A percentile compares a stretch with the other conserved stretches of the same genome.
Evolutionary conservation across 2,113 vertebrate species (phyloP).

Genomic region (Pimephales promelas): DNA sequence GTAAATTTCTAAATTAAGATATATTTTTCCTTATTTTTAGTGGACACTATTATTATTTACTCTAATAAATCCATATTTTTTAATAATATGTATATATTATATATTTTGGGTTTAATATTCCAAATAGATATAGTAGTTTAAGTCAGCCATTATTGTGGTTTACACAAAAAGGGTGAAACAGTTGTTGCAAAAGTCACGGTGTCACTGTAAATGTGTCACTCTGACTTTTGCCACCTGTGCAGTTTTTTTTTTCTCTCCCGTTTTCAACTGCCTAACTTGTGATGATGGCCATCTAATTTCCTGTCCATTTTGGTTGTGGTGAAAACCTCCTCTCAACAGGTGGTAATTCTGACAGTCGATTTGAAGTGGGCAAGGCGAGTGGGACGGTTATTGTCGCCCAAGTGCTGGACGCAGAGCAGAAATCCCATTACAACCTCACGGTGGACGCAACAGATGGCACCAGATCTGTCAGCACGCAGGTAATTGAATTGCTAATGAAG

Average conservation of each 20-base stretch:
- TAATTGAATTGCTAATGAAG: conserved; percentile 76
- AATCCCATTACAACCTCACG: conserved; percentile 96
- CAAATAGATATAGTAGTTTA: background rate
- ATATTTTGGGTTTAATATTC: background rate
- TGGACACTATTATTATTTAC: background rate
- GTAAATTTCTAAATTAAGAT: background rate
- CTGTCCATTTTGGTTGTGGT: conserved; percentile 59
- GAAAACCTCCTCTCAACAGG: conserved; percentile 78
- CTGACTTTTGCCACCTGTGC: conserved; percentile 44
- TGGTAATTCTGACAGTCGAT: conserved; percentile 96
- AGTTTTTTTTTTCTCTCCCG: conserved; percentile 1
- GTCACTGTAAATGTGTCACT: conserved; percentile 6
- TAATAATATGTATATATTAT: background rate
- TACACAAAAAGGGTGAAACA: background rate
- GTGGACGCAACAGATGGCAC: conserved; percentile 96
- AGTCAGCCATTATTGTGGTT: background rate
- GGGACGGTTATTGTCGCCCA: conserved; percentile 92
- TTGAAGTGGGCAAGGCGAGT: conserved; percentile 95
- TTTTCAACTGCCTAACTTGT: conserved; percentile 31
- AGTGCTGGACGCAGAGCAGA: conserved; percentile 93
- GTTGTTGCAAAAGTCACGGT: background rate
- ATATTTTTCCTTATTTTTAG: background rate
- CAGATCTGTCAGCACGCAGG: conserved; percentile 90
- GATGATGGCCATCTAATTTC: conserved; percentile 64
- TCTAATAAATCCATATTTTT: background rate